Evolutionary conservation across 2,113 vertebrate species (phyloP).

Genomic region (Edolisoma coerulescens): DNA sequence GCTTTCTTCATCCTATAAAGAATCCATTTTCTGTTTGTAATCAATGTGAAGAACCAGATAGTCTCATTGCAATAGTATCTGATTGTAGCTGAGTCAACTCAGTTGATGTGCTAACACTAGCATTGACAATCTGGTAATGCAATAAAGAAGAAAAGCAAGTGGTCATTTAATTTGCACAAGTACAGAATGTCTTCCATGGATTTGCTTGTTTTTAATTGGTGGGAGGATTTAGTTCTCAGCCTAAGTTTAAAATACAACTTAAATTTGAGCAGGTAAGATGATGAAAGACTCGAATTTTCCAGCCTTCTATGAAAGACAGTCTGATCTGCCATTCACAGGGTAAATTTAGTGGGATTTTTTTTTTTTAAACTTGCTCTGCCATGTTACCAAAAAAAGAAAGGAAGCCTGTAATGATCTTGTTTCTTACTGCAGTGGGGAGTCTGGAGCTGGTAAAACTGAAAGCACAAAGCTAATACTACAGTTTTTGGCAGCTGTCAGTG

Average conservation of each 20-base stretch:
- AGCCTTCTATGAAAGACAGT: background rate
- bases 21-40: background rate
- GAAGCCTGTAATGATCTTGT: background rate
- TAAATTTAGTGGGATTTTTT: background rate
- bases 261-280: background rate
- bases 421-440: conserved; percentile 84
- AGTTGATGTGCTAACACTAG: background rate
- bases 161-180: background rate
- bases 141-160: background rate
- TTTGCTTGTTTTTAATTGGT: background rate
- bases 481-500: conserved; percentile 90
- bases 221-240: background rate
- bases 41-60: background rate
- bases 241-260: background rate
- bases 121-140: background rate
- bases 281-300: background rate
- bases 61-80: background rate
- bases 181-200: background rate
- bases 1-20: background rate
- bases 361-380: background rate
- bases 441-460: conserved; percentile 96
- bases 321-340: background rate
- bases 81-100: background rate
- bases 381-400: background rate
- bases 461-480: conserved; percentile 94